Conservation (phyloP, 2,113 vertebrate species). For the Alethe diademata region DNA sequence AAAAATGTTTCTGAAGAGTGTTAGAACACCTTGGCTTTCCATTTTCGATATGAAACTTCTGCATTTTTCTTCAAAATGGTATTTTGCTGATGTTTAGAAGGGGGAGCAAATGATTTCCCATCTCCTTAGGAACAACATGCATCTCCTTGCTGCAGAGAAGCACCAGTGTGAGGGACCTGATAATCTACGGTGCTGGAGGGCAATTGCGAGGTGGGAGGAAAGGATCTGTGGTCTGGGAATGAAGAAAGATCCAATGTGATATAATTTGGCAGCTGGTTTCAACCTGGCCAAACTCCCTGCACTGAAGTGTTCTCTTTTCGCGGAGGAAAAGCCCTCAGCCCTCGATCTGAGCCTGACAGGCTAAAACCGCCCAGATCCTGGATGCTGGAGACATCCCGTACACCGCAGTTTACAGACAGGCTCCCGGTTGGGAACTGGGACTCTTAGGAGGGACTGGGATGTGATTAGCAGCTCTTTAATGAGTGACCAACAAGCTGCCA, state of each 20-base stretch:
- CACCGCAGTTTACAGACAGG: rapidly evolving
- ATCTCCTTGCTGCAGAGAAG: background rate
- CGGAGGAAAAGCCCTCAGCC: background rate
- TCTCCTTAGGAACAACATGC: background rate
- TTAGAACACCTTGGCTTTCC: background rate
- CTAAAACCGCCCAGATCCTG: background rate
- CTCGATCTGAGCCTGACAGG: background rate
- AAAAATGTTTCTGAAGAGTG: background rate
- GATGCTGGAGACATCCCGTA: background rate
- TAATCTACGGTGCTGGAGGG: background rate
- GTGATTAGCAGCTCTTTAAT: background rate
- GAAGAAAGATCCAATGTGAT: background rate
- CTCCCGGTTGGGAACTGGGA: rapidly evolving
- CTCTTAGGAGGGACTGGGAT: background rate
- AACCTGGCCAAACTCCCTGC: background rate
- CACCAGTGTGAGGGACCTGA: background rate
- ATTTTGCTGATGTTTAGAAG: background rate
- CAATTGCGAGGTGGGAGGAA: background rate
- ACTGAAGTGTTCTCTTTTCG: background rate
- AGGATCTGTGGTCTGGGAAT: background rate
- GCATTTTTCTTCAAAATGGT: background rate
- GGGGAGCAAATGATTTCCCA: background rate
- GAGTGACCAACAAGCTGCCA: background rate
- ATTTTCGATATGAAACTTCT: background rate
- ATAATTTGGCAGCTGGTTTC: background rate